Evolutionary conservation across 2,797 vertebrate genomes (phyloP).

Genomic region (Acestrorhynchus altus): DNA sequence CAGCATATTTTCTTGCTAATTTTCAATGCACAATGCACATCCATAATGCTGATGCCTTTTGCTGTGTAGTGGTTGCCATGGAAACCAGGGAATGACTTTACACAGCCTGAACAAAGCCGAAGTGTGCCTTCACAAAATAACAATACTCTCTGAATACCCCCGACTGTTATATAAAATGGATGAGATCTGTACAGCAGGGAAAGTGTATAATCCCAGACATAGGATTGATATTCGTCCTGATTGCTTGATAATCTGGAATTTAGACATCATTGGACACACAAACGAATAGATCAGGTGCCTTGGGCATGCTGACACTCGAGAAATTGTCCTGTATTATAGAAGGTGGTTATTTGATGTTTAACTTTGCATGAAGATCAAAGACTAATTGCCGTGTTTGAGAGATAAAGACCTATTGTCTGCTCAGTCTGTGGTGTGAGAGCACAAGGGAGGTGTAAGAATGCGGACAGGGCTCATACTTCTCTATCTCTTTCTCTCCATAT

Average conservation of each 20-base stretch:
- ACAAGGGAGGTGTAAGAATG: not conserved
- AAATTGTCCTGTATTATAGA: not conserved
- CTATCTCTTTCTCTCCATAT: not conserved
- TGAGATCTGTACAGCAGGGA: not conserved
- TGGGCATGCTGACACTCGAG: not conserved
- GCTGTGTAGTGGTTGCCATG: not conserved
- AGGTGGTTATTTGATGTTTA: too few relatives aligned
- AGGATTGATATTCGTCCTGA: slow-evolving; percentile 23
- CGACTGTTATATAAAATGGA: not conserved
- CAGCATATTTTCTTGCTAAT: not conserved
- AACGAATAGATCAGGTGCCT: not conserved
- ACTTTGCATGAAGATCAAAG: not conserved
- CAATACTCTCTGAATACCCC: not conserved
- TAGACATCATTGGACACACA: not conserved
- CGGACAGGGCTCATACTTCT: not conserved
- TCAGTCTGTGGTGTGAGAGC: not conserved
- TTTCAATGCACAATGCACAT: too few relatives aligned
- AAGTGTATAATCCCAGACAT: slow-evolving; percentile 20
- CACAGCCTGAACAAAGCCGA: not conserved
- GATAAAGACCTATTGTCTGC: not conserved
- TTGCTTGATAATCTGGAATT: slow-evolving; percentile 31
- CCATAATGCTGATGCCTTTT: not conserved
- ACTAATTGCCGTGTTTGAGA: not conserved
- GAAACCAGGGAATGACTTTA: not conserved
- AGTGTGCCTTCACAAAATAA: not conserved